Evolutionary conservation across 2,113 vertebrate genomes (phyloP).

Genomic region (Psephotus haematonotus): DNA sequence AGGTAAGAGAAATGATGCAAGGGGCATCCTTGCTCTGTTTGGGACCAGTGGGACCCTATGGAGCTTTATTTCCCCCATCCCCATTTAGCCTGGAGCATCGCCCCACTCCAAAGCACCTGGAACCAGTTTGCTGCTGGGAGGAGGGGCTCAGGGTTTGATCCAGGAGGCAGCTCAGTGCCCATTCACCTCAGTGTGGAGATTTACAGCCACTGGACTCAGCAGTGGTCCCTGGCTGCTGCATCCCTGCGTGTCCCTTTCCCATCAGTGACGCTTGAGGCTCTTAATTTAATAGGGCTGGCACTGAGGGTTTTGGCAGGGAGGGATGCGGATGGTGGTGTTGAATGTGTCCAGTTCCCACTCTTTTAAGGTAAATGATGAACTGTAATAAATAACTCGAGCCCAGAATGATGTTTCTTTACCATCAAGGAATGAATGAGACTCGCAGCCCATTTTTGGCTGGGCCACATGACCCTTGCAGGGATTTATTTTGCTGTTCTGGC

Average conservation of each 20-base stretch:
- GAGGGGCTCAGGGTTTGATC: not conserved
- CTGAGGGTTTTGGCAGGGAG: not conserved
- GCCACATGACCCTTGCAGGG: not conserved
- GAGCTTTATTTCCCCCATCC: not conserved
- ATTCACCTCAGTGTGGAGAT: accelerated
- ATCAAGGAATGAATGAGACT: not conserved
- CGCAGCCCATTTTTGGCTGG: not conserved
- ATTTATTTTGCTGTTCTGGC: not conserved
- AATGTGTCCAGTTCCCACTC: not conserved
- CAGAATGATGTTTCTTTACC: not conserved
- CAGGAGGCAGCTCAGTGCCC: accelerated
- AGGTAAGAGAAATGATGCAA: not conserved
- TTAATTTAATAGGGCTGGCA: not conserved
- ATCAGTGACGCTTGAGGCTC: not conserved
- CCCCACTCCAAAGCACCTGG: not conserved
- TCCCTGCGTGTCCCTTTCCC: not conserved
- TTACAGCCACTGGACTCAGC: accelerated
- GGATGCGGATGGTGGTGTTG: not conserved
- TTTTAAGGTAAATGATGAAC: not conserved
- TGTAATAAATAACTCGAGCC: not conserved
- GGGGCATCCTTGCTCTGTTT: not conserved
- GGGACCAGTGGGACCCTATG: not conserved
- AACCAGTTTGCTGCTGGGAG: not conserved
- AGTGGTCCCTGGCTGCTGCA: accelerated
- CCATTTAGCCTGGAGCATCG: accelerated